These are phyloP conservation scores for Artemia sinica DNA, from an alignment of 2,888 invertebrate genomes.

Conservation along the genomic window DNA sequence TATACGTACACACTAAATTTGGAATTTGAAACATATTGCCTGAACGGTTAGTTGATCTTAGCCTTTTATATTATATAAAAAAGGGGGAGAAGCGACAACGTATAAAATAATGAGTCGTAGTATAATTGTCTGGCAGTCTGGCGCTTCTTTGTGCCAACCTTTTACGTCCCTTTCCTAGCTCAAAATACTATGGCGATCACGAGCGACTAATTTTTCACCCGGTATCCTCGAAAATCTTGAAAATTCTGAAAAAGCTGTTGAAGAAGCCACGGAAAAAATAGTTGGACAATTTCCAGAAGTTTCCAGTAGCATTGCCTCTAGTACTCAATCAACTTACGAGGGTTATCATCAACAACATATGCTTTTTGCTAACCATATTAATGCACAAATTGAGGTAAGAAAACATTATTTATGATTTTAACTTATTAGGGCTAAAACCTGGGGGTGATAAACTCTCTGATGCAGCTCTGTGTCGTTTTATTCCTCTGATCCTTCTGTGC, in stretches of 20 bases:
- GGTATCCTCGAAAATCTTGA: constrained; percentile 68
- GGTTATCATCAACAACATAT: constrained; percentile 85
- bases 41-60: too few relatives aligned
- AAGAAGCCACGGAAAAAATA: constrained; percentile 60
- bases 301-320: constrained; percentile 54
- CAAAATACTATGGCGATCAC: constrained; percentile 88
- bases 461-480: constrained; percentile 29
- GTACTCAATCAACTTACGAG: constrained; percentile 66
- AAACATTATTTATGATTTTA: not conserved
- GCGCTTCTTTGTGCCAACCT: constrained; percentile 10
- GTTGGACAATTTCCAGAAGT: constrained; percentile 60
- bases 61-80: too few relatives aligned
- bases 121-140: constrained; percentile 4
- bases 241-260: constrained; percentile 66
- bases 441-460: constrained; percentile 30
- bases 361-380: constrained; percentile 77
- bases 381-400: constrained; percentile 61
- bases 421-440: too few relatives aligned
- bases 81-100: too few relatives aligned
- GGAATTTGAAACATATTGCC: too few relatives aligned
- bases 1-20: too few relatives aligned
- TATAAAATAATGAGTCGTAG: not conserved
- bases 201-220: constrained; percentile 68
- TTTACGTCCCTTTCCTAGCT: constrained; percentile 36
- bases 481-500: too few relatives aligned